These are phyloP conservation scores for Parasteatoda lunata DNA, from an alignment of 2,888 invertebrate genomes.

Conservation along the genomic window DNA sequence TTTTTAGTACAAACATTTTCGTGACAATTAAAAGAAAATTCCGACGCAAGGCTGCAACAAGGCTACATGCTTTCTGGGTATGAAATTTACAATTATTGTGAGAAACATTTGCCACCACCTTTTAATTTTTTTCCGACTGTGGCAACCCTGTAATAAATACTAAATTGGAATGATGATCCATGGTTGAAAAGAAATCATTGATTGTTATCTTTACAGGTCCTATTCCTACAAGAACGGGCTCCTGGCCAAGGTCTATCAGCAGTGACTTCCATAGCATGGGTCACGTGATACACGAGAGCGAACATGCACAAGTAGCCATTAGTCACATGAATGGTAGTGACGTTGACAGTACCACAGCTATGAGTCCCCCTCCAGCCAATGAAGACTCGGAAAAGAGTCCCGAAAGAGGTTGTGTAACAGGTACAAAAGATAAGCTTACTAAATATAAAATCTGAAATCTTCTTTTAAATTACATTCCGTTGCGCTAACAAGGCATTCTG, in stretches of 20 bases:
- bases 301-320: conserved; percentile 52
- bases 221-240: conserved; percentile 28
- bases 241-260: conserved; percentile 78
- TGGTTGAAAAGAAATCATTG: too few relatives aligned
- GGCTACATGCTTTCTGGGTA: too few relatives aligned
- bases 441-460: neutral
- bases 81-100: too few relatives aligned
- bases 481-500: too few relatives aligned
- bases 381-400: conserved; percentile 41
- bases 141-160: too few relatives aligned
- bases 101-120: too few relatives aligned
- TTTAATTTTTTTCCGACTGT: too few relatives aligned
- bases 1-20: too few relatives aligned
- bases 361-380: conserved; percentile 68
- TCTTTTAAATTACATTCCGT: neutral
- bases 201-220: neutral
- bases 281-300: conserved; percentile 84
- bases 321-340: conserved; percentile 61
- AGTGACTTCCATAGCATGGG: conserved; percentile 84
- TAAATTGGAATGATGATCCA: too few relatives aligned
- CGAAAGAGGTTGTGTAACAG: conserved; percentile 25
- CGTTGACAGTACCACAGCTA: conserved; percentile 79
- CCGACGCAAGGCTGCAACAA: too few relatives aligned
- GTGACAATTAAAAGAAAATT: too few relatives aligned
- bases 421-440: neutral